These are phyloP conservation scores for Rhinoptilus africanus DNA, from an alignment of 2,113 vertebrate genomes.

Conservation along the genomic window DNA sequence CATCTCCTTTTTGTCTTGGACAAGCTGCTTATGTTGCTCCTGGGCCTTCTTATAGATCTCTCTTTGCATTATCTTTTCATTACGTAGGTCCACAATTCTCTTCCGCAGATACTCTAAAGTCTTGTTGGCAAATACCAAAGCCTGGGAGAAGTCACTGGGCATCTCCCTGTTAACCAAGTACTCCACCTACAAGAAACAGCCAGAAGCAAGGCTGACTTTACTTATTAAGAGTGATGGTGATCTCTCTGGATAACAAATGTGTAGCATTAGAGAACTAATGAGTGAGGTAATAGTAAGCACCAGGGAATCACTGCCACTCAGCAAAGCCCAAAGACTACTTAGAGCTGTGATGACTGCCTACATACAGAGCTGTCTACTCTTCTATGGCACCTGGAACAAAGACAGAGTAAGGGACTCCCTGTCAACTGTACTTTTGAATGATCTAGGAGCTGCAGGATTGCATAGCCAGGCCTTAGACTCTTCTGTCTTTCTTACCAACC, in stretches of 20 bases:
- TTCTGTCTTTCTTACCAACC: not conserved
- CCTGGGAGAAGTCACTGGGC: slow-evolving; percentile 76
- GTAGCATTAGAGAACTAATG: not conserved
- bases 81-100: slow-evolving; percentile 76
- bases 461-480: not conserved
- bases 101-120: slow-evolving; percentile 76
- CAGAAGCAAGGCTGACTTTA: not conserved
- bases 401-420: not conserved
- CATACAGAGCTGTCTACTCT: not conserved
- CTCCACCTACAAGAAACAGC: slow-evolving; percentile 78
- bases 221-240: not conserved
- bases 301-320: not conserved
- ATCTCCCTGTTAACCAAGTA: slow-evolving; percentile 71
- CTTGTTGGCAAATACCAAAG: slow-evolving; percentile 79
- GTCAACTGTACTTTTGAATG: not conserved
- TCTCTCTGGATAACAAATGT: not conserved
- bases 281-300: not conserved
- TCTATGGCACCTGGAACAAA: not conserved
- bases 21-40: slow-evolving; percentile 78
- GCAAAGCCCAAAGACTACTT: not conserved
- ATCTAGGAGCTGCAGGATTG: not conserved
- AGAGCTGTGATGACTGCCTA: not conserved
- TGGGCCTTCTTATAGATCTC: slow-evolving; percentile 74
- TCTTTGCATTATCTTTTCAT: slow-evolving; percentile 79
- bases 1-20: slow-evolving; percentile 80